Conservation (phyloP, 2,113 vertebrate species). For the Vidua chalybeata region DNA sequence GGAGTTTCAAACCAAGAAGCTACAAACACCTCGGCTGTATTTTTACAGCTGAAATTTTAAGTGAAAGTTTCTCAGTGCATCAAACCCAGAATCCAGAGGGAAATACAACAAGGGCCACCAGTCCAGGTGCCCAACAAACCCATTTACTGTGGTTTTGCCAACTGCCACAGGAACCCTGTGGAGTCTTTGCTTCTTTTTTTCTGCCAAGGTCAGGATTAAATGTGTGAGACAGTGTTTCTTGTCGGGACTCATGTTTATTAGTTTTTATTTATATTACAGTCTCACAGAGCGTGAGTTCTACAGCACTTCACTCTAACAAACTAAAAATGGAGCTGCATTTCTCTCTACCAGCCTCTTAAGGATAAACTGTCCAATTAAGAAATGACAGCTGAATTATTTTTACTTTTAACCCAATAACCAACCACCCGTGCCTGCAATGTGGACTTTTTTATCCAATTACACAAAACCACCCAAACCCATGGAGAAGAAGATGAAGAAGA, state of each 20-base stretch:
- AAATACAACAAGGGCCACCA: accelerated
- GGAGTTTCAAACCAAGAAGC: neutral
- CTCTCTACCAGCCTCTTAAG: neutral
- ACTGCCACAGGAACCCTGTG: neutral
- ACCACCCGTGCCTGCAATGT: accelerated
- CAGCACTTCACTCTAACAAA: neutral
- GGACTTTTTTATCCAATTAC: neutral
- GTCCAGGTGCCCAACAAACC: neutral
- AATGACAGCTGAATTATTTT: neutral
- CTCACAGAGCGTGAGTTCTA: neutral
- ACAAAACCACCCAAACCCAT: neutral
- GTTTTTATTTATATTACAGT: neutral
- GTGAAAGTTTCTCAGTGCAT: neutral
- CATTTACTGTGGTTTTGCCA: neutral
- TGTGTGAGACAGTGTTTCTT: neutral
- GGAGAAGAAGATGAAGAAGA: no score
- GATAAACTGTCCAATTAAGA: neutral
- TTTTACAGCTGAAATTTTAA: neutral
- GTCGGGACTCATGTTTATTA: neutral
- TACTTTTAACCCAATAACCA: neutral
- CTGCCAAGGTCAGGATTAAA: neutral
- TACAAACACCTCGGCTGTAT: neutral
- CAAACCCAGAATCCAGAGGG: neutral
- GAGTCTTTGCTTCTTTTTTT: neutral
- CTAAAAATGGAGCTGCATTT: neutral